Conservation (phyloP, 2,113 vertebrate genomes). For the Hypomesus transpacificus region DNA sequence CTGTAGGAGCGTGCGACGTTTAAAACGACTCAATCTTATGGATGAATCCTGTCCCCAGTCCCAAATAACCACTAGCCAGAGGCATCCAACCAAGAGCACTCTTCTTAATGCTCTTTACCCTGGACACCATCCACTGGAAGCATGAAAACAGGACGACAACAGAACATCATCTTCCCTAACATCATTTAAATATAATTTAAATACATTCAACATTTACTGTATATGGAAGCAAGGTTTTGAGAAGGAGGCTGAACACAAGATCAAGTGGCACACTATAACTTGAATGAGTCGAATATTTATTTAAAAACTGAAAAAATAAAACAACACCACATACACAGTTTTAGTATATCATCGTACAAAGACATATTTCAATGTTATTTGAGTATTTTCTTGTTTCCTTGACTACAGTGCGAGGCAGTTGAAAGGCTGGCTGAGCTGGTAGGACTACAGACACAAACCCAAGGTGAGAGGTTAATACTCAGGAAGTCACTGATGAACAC, state of each 20-base stretch:
- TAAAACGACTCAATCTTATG: not conserved
- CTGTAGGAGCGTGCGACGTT: not conserved
- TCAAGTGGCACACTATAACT: conserved; percentile 18
- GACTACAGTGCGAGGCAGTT: conserved; percentile 77
- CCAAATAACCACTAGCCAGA: not conserved
- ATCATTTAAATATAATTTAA: too few species aligned
- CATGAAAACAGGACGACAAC: not conserved
- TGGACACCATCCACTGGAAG: not conserved
- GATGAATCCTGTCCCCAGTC: not conserved
- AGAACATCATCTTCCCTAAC: not conserved
- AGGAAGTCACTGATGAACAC: conserved; percentile 7
- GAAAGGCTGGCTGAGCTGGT: conserved; percentile 75
- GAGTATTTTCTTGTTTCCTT: conserved; percentile 62
- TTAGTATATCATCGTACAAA: conserved; percentile 74
- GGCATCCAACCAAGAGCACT: not conserved
- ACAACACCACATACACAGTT: conserved; percentile 69
- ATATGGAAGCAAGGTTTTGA: not conserved
- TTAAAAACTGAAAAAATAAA: conserved; percentile 71
- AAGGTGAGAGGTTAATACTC: conserved; percentile 19
- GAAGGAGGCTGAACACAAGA: conserved; percentile 4
- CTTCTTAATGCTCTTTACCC: not conserved
- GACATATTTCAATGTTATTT: conserved; percentile 67
- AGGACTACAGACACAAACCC: conserved; percentile 57
- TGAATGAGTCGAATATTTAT: conserved; percentile 74
- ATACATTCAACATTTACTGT: not conserved